Percentiles rank a stretch among this genome's conserved stretches.
Conservation (phyloP, 2,113 vertebrate genomes). For the Kryptolebias marmoratus region DNA sequence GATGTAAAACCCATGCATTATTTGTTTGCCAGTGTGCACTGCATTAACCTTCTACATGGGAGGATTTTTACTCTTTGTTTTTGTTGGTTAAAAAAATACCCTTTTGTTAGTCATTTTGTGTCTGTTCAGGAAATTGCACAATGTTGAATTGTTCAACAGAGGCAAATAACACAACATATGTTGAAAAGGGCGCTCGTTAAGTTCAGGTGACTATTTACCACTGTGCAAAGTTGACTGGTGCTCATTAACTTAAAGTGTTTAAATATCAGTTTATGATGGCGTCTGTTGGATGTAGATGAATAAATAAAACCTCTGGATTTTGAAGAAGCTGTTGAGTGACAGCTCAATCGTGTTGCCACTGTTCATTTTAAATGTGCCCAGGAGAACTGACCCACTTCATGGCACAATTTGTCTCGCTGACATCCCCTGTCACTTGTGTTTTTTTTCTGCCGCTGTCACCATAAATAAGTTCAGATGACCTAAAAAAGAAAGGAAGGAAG, state of each 20-base stretch:
- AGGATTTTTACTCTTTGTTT: no score
- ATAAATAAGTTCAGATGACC: slow-evolving; percentile 51
- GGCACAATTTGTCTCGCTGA: slow-evolving; percentile 48
- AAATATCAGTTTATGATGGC: neutral
- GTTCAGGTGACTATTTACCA: neutral
- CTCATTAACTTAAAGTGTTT: neutral
- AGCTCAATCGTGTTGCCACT: slow-evolving; percentile 34
- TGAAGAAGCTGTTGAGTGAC: slow-evolving; percentile 35
- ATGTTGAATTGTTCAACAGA: no score
- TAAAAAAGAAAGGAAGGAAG: slow-evolving; percentile 40
- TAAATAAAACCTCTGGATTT: neutral
- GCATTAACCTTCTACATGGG: no score
- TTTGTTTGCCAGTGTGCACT: no score
- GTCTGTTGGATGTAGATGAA: neutral
- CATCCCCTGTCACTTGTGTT: slow-evolving; percentile 50
- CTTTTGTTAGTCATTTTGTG: no score
- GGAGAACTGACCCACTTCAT: slow-evolving; percentile 68
- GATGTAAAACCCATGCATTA: no score
- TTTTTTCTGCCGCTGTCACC: slow-evolving; percentile 46
- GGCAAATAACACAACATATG: no score
- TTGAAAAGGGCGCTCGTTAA: neutral
- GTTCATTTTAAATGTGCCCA: slow-evolving; percentile 52
- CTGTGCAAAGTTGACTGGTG: neutral
- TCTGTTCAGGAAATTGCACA: no score
- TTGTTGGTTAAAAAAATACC: no score